Conservation (phyloP, 30 jellyfish, hydroid and myxozoan species). For the Nemopilema nomurai region DNA sequence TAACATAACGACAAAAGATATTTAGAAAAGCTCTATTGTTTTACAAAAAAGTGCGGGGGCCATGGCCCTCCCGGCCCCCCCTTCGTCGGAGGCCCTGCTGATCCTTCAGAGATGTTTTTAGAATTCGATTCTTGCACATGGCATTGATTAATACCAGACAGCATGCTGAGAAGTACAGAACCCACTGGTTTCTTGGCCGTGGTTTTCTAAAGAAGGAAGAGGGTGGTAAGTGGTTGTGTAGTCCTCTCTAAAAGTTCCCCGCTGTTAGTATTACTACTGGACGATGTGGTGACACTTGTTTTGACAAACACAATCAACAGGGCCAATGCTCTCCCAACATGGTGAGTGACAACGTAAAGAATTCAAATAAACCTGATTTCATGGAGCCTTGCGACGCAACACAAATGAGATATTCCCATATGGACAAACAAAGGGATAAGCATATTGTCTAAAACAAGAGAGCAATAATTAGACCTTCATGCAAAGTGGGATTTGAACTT, state of each 20-base stretch:
- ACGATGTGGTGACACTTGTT: constrained; percentile 19
- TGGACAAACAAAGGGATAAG: background rate
- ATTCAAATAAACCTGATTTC: background rate
- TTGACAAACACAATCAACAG: constrained; percentile 1
- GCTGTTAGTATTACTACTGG: constrained; percentile 24
- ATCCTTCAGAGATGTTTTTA: too few relatives aligned
- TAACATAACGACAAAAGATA: too few relatives aligned
- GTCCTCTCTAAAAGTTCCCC: constrained; percentile 7
- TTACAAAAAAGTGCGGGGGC: too few relatives aligned
- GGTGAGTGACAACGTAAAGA: constrained; percentile 40
- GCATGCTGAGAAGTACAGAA: too few relatives aligned
- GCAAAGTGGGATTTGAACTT: background rate
- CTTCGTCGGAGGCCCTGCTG: too few relatives aligned
- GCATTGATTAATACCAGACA: too few relatives aligned
- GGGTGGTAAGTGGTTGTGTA: background rate
- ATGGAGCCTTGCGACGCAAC: background rate
- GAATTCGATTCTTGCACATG: too few relatives aligned
- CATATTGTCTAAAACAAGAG: constrained; percentile 7
- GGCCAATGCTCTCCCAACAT: constrained; percentile 9
- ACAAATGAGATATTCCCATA: background rate
- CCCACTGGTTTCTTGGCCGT: too few relatives aligned
- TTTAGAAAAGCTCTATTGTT: too few relatives aligned
- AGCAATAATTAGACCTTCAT: background rate
- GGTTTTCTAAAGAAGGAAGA: background rate
- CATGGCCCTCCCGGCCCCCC: too few relatives aligned